Evolutionary conservation across 2,113 vertebrate species (phyloP).

Genomic region (Psammodynastes pulverulentus): DNA sequence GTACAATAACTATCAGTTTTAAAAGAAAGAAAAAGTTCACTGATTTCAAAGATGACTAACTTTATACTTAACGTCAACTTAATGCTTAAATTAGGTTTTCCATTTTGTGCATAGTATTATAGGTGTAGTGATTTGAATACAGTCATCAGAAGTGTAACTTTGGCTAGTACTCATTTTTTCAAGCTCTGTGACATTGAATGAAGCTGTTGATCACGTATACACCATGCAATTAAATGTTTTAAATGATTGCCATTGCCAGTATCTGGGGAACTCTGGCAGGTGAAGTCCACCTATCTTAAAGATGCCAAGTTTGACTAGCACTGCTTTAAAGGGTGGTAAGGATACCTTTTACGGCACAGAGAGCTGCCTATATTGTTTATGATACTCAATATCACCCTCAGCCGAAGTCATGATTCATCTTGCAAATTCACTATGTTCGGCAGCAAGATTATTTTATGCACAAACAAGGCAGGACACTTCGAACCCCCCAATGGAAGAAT

Average conservation of each 20-base stretch:
- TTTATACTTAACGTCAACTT: not conserved
- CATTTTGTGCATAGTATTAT: not conserved
- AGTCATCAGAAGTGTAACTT: not conserved
- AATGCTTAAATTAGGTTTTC: not conserved
- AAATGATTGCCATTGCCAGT: conserved; percentile 19
- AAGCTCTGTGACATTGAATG: conserved; percentile 1
- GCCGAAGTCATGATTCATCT: not conserved
- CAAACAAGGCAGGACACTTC: too few relatives aligned
- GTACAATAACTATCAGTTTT: not conserved
- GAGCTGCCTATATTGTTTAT: not conserved
- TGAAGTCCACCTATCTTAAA: not conserved
- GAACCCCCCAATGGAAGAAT: too few relatives aligned
- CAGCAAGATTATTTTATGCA: too few relatives aligned
- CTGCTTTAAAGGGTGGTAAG: not conserved
- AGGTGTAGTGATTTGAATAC: not conserved
- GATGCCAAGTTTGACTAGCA: not conserved
- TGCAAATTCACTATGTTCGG: too few relatives aligned
- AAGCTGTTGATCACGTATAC: conserved; percentile 9
- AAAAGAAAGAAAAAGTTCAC: not conserved
- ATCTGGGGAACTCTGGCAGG: not conserved
- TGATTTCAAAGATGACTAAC: not conserved
- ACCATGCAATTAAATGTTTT: conserved; percentile 19
- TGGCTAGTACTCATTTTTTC: not conserved
- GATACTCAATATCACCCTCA: not conserved
- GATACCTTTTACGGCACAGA: not conserved